These are phyloP conservation scores for Endomychus coccineus DNA, from an alignment of 2,888 invertebrate species.

Conservation along the genomic window DNA sequence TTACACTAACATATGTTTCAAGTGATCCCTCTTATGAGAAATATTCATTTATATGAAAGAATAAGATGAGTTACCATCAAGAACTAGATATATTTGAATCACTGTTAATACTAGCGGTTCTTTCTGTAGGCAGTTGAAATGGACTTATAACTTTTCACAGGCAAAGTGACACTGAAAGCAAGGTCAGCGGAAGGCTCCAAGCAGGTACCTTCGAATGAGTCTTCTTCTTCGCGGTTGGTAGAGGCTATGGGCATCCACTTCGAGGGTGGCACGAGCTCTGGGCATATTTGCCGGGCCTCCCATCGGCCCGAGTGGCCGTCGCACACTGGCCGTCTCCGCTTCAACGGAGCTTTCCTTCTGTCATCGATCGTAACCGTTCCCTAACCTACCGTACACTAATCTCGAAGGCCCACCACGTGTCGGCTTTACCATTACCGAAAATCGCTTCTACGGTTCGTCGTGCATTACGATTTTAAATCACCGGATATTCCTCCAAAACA, in stretches of 20 bases:
- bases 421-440: constrained; percentile 1
- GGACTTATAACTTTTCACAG: too few species aligned
- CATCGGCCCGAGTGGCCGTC: constrained; percentile 34
- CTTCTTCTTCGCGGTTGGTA: constrained; percentile 32
- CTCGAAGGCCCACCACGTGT: constrained; percentile 11
- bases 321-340: constrained; percentile 24
- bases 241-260: constrained; percentile 31
- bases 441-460: constrained; percentile 4
- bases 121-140: too few species aligned
- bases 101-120: too few species aligned
- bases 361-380: constrained; percentile 24
- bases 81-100: too few species aligned
- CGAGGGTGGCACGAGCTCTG: constrained; percentile 33
- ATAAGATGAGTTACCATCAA: too few species aligned
- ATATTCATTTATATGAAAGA: too few species aligned
- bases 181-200: constrained; percentile 8
- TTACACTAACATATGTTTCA: too few species aligned
- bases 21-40: too few species aligned
- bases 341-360: constrained; percentile 3
- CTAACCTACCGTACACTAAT: constrained; percentile 23
- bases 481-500: too few species aligned
- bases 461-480: neutral
- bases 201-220: constrained; percentile 26
- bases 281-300: constrained; percentile 35
- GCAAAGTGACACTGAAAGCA: constrained; percentile 4